A percentile compares a stretch with the other conserved stretches of the same genome.
These are phyloP conservation scores for Stigmatopora nigra DNA, from an alignment of 2,113 vertebrate genomes.

Conservation along the genomic window DNA sequence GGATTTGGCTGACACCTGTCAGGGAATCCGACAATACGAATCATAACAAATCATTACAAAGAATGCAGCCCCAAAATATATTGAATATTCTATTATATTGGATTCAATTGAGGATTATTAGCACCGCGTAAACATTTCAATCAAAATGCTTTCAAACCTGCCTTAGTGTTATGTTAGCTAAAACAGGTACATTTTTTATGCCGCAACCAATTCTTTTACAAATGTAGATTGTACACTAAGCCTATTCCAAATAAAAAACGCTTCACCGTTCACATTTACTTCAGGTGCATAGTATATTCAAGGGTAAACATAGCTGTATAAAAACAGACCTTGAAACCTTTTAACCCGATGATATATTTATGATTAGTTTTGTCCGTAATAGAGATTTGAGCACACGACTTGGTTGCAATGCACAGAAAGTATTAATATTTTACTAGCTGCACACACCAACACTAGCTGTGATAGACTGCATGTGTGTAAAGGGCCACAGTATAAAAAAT, in stretches of 20 bases:
- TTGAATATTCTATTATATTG: constrained; percentile 23
- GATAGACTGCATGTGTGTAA: too few relatives aligned
- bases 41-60: constrained; percentile 35
- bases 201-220: not conserved
- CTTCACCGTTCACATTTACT: constrained; percentile 7
- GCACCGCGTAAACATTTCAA: constrained; percentile 34
- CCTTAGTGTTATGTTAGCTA: constrained; percentile 27
- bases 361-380: too few relatives aligned
- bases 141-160: constrained; percentile 21
- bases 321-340: too few relatives aligned
- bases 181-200: constrained; percentile 18
- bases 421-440: too few relatives aligned
- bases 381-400: too few relatives aligned
- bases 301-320: not conserved
- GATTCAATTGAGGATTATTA: constrained; percentile 41
- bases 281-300: not conserved
- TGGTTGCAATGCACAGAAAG: too few relatives aligned
- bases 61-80: constrained; percentile 32
- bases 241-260: constrained; percentile 8
- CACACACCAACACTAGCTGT: too few relatives aligned
- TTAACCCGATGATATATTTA: not conserved
- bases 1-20: constrained; percentile 25
- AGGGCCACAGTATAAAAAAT: too few relatives aligned
- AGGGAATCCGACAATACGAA: constrained; percentile 29
- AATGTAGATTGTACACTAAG: not conserved